Evolutionary conservation across 1,140 invertebrate species (phyloP), one percentile per base, ranked within the genome.

Genomic region (Helicoverpa zea): DNA sequence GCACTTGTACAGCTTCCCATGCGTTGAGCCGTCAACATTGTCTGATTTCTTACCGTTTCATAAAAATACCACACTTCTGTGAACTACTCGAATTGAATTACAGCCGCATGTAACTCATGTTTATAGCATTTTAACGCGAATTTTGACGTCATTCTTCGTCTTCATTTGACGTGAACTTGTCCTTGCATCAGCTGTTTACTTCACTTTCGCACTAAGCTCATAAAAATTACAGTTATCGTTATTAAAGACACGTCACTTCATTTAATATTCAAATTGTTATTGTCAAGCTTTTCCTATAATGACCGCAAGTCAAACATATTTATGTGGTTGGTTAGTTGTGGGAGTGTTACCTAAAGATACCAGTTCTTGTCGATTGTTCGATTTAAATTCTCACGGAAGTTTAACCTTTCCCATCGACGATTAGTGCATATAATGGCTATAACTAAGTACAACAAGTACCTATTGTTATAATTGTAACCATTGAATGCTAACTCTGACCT

Each of bases 1-100:
- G 90, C 89, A 93, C 85, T 92, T 88, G 89, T 86, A 79, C 83
- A 86, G 88, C 86, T 93, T 93, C 91, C 87, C 90, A 92, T 89
- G 87, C 87, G 81, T 82, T 82, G 29, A 79, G 80, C 76, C 76
- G 83, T 84, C 82, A 86, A 85, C 89, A 93, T 91, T 91, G 89
- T 91, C 86, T 79, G 84, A 87, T 90, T 92, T 92, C 90, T 91
- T 92, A 83, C 43, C 64, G 7, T 56, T 58, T 74, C 18, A 56
- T 74, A 74, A 74, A 52, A 68, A 79, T 70, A 47, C 51, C 56
- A 47, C 51, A 70, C 16, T 16, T 9, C 47, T 43, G 76, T 63
- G 61, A 66, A 77, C 56, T 64, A 77, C 61, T 49, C 23, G 75
- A 64, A 30, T 56, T 74, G 14, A 70, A 70, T 75, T 61, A 61